Evolutionary conservation across 2,888 invertebrate species (phyloP).

Genomic region (Drosophila anceps): DNA sequence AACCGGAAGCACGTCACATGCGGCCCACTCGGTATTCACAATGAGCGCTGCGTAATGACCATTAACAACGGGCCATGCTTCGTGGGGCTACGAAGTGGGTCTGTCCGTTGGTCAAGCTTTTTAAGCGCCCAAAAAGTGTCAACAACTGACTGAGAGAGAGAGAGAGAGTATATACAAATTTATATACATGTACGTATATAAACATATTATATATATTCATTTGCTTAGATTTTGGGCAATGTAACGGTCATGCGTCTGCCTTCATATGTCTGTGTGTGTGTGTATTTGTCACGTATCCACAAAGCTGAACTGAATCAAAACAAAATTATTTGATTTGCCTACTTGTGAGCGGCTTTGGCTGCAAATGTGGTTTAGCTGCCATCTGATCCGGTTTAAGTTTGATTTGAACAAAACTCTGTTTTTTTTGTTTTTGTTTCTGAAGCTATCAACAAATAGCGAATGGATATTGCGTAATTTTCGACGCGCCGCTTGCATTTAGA

Average conservation of each 20-base stretch:
- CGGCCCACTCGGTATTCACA: slow-evolving; percentile 52
- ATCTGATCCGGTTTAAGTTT: slow-evolving; percentile 66
- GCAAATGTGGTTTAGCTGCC: slow-evolving; percentile 28
- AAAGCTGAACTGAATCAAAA: slow-evolving; percentile 51
- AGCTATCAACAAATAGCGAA: slow-evolving; percentile 64
- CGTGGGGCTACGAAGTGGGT: slow-evolving; percentile 25
- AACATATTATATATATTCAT: slow-evolving; percentile 19
- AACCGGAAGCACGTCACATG: slow-evolving; percentile 67
- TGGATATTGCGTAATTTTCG: slow-evolving; percentile 61
- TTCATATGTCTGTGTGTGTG: slow-evolving; percentile 12
- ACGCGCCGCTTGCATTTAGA: slow-evolving; percentile 57
- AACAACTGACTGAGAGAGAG: slow-evolving; percentile 42
- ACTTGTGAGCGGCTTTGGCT: slow-evolving; percentile 35
- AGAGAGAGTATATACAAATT: not conserved
- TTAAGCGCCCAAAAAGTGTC: slow-evolving; percentile 75
- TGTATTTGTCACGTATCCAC: slow-evolving; percentile 58
- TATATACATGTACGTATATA: not conserved
- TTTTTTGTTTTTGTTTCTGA: slow-evolving; percentile 32
- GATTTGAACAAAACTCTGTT: slow-evolving; percentile 53
- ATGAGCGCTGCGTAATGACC: slow-evolving; percentile 62
- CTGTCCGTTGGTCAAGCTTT: slow-evolving; percentile 49
- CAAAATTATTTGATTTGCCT: slow-evolving; percentile 57
- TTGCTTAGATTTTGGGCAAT: slow-evolving; percentile 61
- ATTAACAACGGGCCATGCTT: slow-evolving; percentile 33
- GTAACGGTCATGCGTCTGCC: slow-evolving; percentile 70